Base-by-base conservation (phyloP, 2,113 vertebrate species). In the Plotosus lineatus region DNA sequence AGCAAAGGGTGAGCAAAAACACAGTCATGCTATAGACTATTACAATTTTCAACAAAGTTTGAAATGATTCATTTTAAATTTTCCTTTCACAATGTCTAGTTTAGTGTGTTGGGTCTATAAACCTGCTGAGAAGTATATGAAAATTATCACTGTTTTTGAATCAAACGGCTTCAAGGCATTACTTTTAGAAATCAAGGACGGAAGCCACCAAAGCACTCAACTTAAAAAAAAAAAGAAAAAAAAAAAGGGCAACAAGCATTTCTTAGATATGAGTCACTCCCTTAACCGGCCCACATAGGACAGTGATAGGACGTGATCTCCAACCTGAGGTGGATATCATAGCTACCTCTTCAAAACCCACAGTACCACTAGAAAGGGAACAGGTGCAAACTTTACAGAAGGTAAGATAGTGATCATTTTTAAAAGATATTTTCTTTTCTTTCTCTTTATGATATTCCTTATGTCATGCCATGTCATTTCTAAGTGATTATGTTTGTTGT, bases 231-330 rank as follows among this genome's bases (percentile, higher is more conserved):
- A 51, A 51, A 17, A 19, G 50, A 51, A 46, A 17, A 46, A 26
- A 50, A 83, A 4, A n/a, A n/a, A n/a, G n/a, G n/a, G 84, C 81
- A 87, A 84, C 84, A 78, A 80, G 83, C 79, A 83, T 79, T 60
- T 78, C 74, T 79, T 46, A 61, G 33, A 6, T 26, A 42, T 85
- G 80, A 87, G 82, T 87, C 84, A 86, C 81, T 79, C 55, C 77
- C 77, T 63, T 79, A 68, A 78, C 83, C 83, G 83, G 61, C 78
- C 82, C 72, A 66, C 66, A 79, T 61, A 77, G 53, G 78, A 75
- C 51, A 80, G 66, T 77, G 74, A 79, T 76, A 65, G 83, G 68
- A 58, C 60, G 76, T 51, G 65, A 55, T 83, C 65, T 85, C 65
- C 60, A 51, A 46, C 38, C n/a, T 40, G 61, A 71, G 53, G 83